These are phyloP conservation scores for Phaedon cochleariae DNA, from an alignment of 2,888 invertebrate species.

Conservation along the genomic window DNA sequence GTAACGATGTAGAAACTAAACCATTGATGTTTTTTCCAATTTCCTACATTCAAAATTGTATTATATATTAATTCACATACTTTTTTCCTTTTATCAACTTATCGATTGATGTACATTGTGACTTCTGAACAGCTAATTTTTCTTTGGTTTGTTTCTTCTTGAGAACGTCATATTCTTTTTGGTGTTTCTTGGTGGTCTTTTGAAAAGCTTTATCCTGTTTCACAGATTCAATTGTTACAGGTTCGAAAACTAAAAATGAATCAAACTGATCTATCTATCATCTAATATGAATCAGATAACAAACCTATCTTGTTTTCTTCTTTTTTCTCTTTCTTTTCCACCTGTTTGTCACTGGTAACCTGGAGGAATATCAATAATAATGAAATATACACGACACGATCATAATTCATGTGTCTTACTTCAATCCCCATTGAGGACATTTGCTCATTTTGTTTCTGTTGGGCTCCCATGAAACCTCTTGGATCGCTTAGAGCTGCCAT, in stretches of 20 bases:
- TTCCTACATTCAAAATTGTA: too few species aligned
- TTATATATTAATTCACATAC: too few species aligned
- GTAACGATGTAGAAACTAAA: too few species aligned
- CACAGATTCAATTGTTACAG: slow-evolving; percentile 87
- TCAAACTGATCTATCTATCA: too few species aligned
- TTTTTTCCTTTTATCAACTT: slow-evolving; percentile 94
- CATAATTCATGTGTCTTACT: too few species aligned
- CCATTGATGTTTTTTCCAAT: too few species aligned
- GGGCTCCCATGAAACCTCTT: slow-evolving; percentile 86
- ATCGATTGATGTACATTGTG: slow-evolving; percentile 90
- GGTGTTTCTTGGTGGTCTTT: slow-evolving; percentile 93
- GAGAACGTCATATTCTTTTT: slow-evolving; percentile 92
- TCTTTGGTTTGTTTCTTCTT: slow-evolving; percentile 95
- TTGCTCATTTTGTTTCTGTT: slow-evolving; percentile 87
- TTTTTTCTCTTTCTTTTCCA: slow-evolving; percentile 71
- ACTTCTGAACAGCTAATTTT: slow-evolving; percentile 87
- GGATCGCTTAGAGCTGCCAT: slow-evolving; percentile 98
- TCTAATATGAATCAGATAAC: slow-evolving; percentile 12
- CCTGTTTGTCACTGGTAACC: slow-evolving; percentile 58
- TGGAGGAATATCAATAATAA: slow-evolving; percentile 9
- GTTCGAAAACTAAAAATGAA: slow-evolving; percentile 83
- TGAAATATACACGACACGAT: too few species aligned
- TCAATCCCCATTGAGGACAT: slow-evolving; percentile 97
- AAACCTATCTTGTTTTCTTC: slow-evolving; percentile 78
- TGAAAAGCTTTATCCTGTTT: slow-evolving; percentile 90